Conservation (phyloP, 2,888 invertebrate genomes). For the Morpho helenor region DNA sequence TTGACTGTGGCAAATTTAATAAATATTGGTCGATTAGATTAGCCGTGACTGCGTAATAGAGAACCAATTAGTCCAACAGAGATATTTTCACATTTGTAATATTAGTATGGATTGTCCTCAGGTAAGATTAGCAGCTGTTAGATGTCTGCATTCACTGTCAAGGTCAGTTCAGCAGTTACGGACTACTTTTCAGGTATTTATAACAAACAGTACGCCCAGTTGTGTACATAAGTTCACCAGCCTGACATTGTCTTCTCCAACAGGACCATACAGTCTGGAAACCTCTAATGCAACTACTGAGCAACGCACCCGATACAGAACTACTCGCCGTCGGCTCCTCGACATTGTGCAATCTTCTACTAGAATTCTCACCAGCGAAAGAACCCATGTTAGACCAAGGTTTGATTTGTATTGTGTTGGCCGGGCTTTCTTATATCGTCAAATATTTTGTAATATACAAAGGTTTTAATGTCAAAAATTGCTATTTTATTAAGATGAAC, state of each 20-base stretch:
- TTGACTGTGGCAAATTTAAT: too few species aligned
- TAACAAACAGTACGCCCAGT: background rate
- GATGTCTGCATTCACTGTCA: constrained; percentile 94
- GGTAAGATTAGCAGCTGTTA: constrained; percentile 90
- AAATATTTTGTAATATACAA: too few species aligned
- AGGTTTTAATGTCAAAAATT: too few species aligned
- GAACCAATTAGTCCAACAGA: too few species aligned
- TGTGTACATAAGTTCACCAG: background rate
- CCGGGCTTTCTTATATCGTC: background rate
- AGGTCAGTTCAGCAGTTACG: constrained; percentile 94
- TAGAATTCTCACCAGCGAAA: constrained; percentile 97
- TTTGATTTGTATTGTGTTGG: constrained; percentile 34
- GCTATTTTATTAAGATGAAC: too few species aligned
- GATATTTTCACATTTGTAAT: too few species aligned
- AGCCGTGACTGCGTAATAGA: too few species aligned
- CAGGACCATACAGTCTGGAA: constrained; percentile 94
- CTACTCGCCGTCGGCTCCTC: constrained; percentile 93
- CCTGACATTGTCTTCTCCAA: background rate
- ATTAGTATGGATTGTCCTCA: constrained; percentile 37
- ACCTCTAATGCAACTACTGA: constrained; percentile 90
- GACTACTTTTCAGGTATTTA: constrained; percentile 90
- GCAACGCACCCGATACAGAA: constrained; percentile 81
- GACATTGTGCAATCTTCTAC: constrained; percentile 92
- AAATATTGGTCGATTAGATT: too few species aligned
- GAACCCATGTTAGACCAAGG: constrained; percentile 92